Percentiles rank a stretch among this genome's conserved stretches.
Evolutionary conservation across 2,797 vertebrate species (phyloP).

Genomic region (Rallus crepitans): DNA sequence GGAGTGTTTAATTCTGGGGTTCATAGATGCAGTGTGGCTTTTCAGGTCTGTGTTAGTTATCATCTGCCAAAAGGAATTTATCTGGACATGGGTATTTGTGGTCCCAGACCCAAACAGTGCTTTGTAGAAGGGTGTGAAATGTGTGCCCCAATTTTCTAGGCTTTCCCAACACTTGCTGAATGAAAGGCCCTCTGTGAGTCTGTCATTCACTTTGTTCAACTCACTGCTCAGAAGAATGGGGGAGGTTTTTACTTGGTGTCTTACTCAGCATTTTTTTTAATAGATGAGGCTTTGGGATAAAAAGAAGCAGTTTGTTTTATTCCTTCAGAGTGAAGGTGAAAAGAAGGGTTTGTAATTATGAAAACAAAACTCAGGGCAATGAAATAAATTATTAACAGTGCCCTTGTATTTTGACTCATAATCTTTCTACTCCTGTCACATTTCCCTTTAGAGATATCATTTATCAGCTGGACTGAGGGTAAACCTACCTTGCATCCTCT

Average conservation of each 20-base stretch:
- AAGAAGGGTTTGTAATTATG: constrained; percentile 12
- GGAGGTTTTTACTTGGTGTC: not conserved
- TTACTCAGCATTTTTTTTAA: constrained; percentile 29
- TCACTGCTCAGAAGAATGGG: not conserved
- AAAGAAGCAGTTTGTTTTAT: constrained; percentile 34
- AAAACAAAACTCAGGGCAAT: constrained; percentile 28
- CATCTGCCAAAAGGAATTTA: not conserved
- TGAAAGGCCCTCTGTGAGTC: not conserved
- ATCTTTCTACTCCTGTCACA: not conserved
- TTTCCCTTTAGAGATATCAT: not conserved
- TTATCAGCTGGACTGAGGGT: not conserved
- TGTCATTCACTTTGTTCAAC: constrained; percentile 12
- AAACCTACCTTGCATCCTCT: constrained; percentile 4
- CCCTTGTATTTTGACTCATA: constrained; percentile 23
- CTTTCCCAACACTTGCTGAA: not conserved
- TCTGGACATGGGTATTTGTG: not conserved
- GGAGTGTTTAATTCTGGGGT: not conserved
- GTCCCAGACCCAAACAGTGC: not conserved
- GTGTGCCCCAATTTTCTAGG: not conserved
- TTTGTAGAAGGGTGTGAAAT: constrained; percentile 2
- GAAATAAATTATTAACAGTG: constrained; percentile 47
- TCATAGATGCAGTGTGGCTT: not conserved
- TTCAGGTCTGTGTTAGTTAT: not conserved
- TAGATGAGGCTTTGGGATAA: not conserved
- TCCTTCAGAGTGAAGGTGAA: constrained; percentile 39